Conservation (phyloP, 2,797 vertebrate species). For the Phrynocephalus forsythii region DNA sequence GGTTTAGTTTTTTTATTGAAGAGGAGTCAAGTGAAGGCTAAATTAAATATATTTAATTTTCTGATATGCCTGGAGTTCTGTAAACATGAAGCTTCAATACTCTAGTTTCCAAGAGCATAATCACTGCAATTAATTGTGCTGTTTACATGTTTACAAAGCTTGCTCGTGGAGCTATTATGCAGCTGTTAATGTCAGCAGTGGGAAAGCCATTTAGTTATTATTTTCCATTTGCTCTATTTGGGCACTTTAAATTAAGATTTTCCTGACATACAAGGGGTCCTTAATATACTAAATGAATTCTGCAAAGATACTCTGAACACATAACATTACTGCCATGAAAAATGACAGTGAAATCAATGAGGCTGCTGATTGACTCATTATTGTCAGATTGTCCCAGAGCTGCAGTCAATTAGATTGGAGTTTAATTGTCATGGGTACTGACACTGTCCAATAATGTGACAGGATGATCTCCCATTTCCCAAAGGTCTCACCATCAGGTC, state of each 20-base stretch:
- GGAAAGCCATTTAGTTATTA: constrained; percentile 22
- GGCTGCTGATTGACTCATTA: constrained; percentile 32
- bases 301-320: constrained; percentile 16
- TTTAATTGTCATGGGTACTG: constrained; percentile 35
- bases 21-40: constrained; percentile 11
- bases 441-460: not conserved
- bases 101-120: constrained; percentile 39
- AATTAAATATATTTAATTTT: constrained; percentile 35
- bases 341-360: constrained; percentile 35
- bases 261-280: not conserved
- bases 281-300: constrained; percentile 1
- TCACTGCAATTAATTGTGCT: constrained; percentile 42
- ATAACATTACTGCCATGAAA: constrained; percentile 2
- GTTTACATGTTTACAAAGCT: constrained; percentile 45
- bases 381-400: constrained; percentile 41
- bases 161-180: constrained; percentile 34
- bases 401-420: constrained; percentile 27
- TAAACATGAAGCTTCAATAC: constrained; percentile 26
- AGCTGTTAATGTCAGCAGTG: constrained; percentile 39
- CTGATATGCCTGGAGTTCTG: constrained; percentile 34
- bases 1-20: not conserved
- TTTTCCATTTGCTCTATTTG: constrained; percentile 25
- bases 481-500: not conserved
- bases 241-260: not conserved
- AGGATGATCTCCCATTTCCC: not conserved